phyloP scores from a whole-genome alignment of 2,888 invertebrate species.

The Cheilosia vulpina region DNA sequence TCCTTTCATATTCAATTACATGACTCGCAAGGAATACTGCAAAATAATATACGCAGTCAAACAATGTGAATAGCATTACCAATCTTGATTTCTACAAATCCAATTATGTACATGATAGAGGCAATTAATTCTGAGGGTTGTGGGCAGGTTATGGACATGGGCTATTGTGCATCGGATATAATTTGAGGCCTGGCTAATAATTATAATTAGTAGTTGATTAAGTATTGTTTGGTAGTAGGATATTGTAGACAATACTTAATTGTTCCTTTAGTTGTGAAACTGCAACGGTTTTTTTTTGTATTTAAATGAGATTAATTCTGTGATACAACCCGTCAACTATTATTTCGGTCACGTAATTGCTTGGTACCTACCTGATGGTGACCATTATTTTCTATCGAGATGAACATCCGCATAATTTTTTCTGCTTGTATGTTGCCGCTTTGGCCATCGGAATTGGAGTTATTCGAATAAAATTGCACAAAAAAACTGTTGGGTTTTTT shows the following conservation, averaged over 20 bases:
- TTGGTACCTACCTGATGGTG: no score
- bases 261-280: conserved; percentile 29
- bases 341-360: no score
- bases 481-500: no score
- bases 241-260: conserved; percentile 41
- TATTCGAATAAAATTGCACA: no score
- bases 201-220: conserved; percentile 59
- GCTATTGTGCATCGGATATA: conserved; percentile 40
- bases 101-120: conserved; percentile 5
- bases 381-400: no score
- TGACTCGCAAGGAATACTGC: conserved; percentile 1
- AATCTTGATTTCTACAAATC: conserved; percentile 24
- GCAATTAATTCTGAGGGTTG: conserved; percentile 23
- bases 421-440: no score
- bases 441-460: no score
- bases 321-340: no score
- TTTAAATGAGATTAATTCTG: no score
- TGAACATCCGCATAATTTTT: no score
- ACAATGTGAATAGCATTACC: background rate
- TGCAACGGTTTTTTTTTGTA: background rate
- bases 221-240: conserved; percentile 41
- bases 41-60: background rate
- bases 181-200: conserved; percentile 51
- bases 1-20: conserved; percentile 5
- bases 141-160: background rate